phyloP scores from a whole-genome alignment of 2,888 invertebrate species.

The Salticus scenicus region DNA sequence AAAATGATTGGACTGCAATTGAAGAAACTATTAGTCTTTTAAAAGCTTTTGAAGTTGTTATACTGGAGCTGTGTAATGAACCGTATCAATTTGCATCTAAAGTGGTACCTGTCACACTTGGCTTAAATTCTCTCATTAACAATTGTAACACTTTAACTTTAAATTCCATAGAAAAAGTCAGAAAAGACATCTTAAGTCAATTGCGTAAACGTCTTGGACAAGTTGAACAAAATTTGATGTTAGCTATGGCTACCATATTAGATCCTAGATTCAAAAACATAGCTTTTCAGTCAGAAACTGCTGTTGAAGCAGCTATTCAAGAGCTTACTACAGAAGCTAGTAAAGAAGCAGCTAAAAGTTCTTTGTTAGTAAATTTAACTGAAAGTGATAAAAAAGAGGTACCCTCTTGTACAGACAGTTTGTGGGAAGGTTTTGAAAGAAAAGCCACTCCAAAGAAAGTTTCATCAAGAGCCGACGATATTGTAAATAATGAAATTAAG shows the following conservation, averaged over 20 bases:
- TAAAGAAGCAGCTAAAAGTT: constrained; percentile 27
- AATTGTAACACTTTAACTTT: constrained; percentile 56
- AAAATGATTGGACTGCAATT: constrained; percentile 60
- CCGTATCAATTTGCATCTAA: constrained; percentile 57
- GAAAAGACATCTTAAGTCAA: constrained; percentile 44
- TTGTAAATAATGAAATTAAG: constrained; percentile 55
- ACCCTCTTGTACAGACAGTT: constrained; percentile 53
- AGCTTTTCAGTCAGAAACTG: constrained; percentile 63
- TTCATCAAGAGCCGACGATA: constrained; percentile 41
- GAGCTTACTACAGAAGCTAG: constrained; percentile 45
- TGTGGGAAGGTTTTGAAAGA: constrained; percentile 64
- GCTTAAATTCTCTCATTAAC: constrained; percentile 50
- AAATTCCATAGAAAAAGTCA: constrained; percentile 43
- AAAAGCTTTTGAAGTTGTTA: constrained; percentile 65
- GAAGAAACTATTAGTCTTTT: constrained; percentile 63
- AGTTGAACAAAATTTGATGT: constrained; percentile 53
- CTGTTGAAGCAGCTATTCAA: constrained; percentile 59
- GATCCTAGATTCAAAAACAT: constrained; percentile 66
- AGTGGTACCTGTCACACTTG: constrained; percentile 55
- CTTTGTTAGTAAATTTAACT: not conserved
- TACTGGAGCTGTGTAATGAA: constrained; percentile 61
- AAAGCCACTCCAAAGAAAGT: constrained; percentile 64
- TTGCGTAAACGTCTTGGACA: constrained; percentile 47
- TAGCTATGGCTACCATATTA: constrained; percentile 61
- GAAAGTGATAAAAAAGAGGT: constrained; percentile 38